A percentile compares a stretch with the other conserved stretches of the same genome.
These are phyloP conservation scores for Diorhabda sublineata DNA, from an alignment of 1,140 invertebrate species.

Conservation along the genomic window DNA sequence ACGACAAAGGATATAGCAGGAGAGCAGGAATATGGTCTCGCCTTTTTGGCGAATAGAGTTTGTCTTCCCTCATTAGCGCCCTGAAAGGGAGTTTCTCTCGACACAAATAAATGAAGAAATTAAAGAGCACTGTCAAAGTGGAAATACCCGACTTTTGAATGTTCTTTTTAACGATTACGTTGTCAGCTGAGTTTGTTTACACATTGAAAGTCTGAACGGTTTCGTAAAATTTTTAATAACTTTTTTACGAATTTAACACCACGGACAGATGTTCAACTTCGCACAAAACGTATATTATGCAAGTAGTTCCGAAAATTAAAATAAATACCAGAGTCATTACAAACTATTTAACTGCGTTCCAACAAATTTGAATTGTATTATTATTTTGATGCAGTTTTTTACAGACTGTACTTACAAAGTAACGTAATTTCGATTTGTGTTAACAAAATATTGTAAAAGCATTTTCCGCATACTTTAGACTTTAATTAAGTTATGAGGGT, in stretches of 20 bases:
- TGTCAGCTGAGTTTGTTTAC: conserved; percentile 16
- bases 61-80: conserved; percentile 10
- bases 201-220: conserved; percentile 1
- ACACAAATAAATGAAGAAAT: conserved; percentile 15
- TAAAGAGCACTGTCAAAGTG: conserved; percentile 8
- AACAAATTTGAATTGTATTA: too few relatives aligned
- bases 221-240: neutral
- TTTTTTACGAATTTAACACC: neutral
- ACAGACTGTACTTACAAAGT: too few relatives aligned
- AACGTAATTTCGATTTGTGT: too few relatives aligned
- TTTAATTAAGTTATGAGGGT: too few relatives aligned
- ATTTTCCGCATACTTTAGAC: too few relatives aligned
- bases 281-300: too few relatives aligned
- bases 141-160: conserved; percentile 10
- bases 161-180: conserved; percentile 9
- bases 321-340: too few relatives aligned
- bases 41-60: conserved; percentile 7
- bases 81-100: neutral
- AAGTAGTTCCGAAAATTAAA: too few relatives aligned
- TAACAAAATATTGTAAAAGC: too few relatives aligned
- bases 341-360: too few relatives aligned
- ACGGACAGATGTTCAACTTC: neutral
- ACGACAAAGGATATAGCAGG: conserved; percentile 13
- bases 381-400: too few relatives aligned
- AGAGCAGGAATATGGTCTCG: conserved; percentile 8